A percentile compares a stretch with the other conserved stretches of the same genome.
Conservation (phyloP, 2,113 vertebrate genomes). For the Sula dactylatra region DNA sequence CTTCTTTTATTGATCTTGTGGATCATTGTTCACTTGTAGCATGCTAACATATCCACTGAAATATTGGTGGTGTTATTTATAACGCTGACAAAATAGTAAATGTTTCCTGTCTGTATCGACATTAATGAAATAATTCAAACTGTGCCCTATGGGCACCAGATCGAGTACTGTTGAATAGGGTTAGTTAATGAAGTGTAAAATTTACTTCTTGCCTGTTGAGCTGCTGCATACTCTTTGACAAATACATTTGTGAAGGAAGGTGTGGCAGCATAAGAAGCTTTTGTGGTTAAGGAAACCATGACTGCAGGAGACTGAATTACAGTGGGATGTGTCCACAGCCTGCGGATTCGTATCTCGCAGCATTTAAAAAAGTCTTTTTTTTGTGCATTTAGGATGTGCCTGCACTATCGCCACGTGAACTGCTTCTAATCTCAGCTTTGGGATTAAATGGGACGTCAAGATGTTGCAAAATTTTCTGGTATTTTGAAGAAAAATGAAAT, state of each 20-base stretch:
- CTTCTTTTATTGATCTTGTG: background rate
- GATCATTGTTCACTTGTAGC: background rate
- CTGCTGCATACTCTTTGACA: background rate
- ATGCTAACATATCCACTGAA: accelerated
- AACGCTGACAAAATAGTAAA: background rate
- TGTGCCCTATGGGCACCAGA: background rate
- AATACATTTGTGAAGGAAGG: background rate
- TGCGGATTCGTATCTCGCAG: background rate
- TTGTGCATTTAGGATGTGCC: background rate
- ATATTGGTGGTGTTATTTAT: background rate
- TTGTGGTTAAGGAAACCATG: background rate
- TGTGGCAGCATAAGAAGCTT: background rate
- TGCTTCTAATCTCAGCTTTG: background rate
- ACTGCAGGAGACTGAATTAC: background rate
- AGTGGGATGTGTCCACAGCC: background rate
- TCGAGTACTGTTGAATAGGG: accelerated
- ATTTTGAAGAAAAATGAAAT: background rate
- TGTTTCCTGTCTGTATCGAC: background rate
- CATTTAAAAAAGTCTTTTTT: background rate
- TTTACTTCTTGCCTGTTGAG: background rate
- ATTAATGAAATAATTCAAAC: background rate
- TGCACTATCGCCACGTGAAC: background rate
- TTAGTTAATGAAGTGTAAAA: background rate
- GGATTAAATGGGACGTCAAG: background rate
- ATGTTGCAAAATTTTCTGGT: background rate